A percentile compares a stretch with the other conserved stretches of the same genome.
Conservation (phyloP, 2,888 invertebrate species). For the Cantharis flavilabris region DNA sequence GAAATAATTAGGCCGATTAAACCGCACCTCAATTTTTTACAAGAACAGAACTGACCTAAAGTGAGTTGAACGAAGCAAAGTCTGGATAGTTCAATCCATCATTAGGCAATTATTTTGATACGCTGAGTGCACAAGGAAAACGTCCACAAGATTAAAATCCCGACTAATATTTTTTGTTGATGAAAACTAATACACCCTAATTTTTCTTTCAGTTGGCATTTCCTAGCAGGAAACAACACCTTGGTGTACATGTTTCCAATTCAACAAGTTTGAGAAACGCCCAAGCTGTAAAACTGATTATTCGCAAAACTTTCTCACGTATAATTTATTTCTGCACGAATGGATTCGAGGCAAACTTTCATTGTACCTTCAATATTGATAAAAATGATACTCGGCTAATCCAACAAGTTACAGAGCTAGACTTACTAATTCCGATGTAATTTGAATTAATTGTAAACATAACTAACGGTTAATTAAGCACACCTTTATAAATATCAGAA, state of each 20-base stretch:
- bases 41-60: not conserved
- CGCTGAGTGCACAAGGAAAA: not conserved
- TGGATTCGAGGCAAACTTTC: not conserved
- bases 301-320: conserved; percentile 9
- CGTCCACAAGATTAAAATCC: not conserved
- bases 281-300: conserved; percentile 7
- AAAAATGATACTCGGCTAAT: not conserved
- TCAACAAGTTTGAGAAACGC: not conserved
- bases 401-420: not conserved
- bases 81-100: not conserved
- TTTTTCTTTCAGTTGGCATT: not conserved
- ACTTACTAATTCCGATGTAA: not conserved
- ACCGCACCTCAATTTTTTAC: not conserved
- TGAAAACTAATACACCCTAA: not conserved
- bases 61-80: not conserved
- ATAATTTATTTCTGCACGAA: conserved; percentile 4
- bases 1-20: not conserved
- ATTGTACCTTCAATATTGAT: not conserved
- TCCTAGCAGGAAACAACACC: not conserved
- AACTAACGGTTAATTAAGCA: not conserved
- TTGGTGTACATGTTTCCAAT: not conserved
- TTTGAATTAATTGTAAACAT: not conserved
- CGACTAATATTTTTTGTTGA: not conserved
- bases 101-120: not conserved
- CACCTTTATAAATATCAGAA: conserved; percentile 5